Conservation (phyloP, 2,113 vertebrate genomes). For the Oophaga pumilio region DNA sequence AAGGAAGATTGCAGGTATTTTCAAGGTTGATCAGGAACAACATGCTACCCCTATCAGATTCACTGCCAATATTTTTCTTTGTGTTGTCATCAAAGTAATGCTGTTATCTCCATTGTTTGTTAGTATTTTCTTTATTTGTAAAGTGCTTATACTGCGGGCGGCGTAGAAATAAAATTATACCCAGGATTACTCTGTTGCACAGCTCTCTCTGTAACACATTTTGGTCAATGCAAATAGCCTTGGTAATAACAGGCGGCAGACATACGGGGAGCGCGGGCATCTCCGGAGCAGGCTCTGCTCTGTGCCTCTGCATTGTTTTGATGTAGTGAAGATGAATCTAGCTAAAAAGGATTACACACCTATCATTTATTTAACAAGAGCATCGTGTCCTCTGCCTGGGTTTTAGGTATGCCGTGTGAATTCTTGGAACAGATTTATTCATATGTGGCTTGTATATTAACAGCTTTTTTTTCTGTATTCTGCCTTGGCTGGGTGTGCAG, state of each 20-base stretch:
- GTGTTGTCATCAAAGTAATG: constrained; percentile 5
- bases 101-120: constrained; percentile 1
- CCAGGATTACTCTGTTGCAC: constrained; percentile 28
- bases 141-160: constrained; percentile 31
- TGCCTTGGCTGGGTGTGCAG: constrained; percentile 40
- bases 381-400: constrained; percentile 55
- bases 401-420: constrained; percentile 59
- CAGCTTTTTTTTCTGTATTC: constrained; percentile 48
- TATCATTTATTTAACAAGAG: constrained; percentile 60
- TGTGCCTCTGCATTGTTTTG: constrained; percentile 57
- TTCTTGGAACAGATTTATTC: constrained; percentile 60
- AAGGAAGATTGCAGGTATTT: not conserved
- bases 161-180: constrained; percentile 31
- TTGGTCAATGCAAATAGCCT: constrained; percentile 50
- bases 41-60: not conserved
- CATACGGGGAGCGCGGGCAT: constrained; percentile 15
- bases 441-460: constrained; percentile 60
- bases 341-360: constrained; percentile 59
- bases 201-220: constrained; percentile 37
- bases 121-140: constrained; percentile 20
- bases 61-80: constrained; percentile 19
- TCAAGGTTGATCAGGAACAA: not conserved
- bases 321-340: constrained; percentile 59
- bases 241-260: constrained; percentile 38
- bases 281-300: constrained; percentile 40